phyloP scores from a whole-genome alignment of 2,888 invertebrate species.

The Cabera pusaria region DNA sequence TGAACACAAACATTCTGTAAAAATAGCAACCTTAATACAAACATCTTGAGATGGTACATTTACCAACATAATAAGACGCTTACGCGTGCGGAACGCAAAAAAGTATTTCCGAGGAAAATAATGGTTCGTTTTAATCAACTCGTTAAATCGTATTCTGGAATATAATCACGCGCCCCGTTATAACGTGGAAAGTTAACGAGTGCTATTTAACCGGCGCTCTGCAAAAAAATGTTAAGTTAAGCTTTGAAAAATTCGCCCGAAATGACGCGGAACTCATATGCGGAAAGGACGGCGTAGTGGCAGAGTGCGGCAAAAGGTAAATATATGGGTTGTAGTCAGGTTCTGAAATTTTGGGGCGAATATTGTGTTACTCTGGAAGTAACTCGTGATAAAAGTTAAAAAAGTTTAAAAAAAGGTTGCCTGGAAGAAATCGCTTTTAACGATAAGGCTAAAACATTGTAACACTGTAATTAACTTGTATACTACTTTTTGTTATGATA shows the following conservation, averaged over 20 bases:
- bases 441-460: too few species aligned
- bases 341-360: too few species aligned
- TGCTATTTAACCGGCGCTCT: conserved; percentile 63
- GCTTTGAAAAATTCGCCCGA: conserved; percentile 71
- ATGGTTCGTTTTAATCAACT: conserved; percentile 62
- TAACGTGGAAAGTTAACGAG: conserved; percentile 75
- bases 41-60: conserved; percentile 16
- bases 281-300: conserved; percentile 11
- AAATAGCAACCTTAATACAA: background rate
- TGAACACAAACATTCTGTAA: too few species aligned
- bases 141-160: conserved; percentile 67
- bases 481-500: too few species aligned
- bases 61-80: conserved; percentile 39
- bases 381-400: too few species aligned
- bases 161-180: conserved; percentile 66
- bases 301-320: conserved; percentile 6
- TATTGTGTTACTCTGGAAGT: too few species aligned
- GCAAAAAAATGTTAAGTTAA: conserved; percentile 55
- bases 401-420: too few species aligned
- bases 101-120: conserved; percentile 47
- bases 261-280: conserved; percentile 78
- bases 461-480: too few species aligned
- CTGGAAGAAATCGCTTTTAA: too few species aligned
- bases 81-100: conserved; percentile 50
- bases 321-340: background rate